Evolutionary conservation across 2,113 vertebrate genomes (phyloP).

Genomic region (Oncorhynchus clarkii): DNA sequence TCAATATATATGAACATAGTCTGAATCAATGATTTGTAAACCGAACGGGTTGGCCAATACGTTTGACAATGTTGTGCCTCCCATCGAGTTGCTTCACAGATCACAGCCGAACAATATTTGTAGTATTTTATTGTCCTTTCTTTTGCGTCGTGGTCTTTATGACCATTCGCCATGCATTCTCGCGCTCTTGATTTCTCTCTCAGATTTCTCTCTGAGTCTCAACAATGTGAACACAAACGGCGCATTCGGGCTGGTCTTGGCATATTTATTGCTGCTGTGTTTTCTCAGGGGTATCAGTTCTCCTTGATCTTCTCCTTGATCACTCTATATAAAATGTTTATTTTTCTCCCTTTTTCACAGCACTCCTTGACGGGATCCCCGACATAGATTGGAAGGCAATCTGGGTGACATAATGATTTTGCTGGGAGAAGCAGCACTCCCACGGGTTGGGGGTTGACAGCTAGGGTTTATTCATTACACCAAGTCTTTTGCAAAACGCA

Average conservation of each 20-base stretch:
- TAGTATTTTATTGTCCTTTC: too few species aligned
- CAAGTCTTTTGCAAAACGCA: too few species aligned
- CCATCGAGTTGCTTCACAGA: too few species aligned
- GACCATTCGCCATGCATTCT: neutral
- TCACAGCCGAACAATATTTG: too few species aligned
- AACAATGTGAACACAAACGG: neutral
- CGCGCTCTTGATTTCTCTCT: neutral
- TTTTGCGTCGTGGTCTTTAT: neutral
- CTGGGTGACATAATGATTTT: slow-evolving; percentile 66
- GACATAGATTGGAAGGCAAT: slow-evolving; percentile 51
- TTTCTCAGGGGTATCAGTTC: neutral
- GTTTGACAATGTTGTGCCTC: too few species aligned
- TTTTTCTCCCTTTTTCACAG: slow-evolving; percentile 30
- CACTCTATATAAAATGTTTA: neutral
- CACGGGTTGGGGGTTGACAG: slow-evolving; percentile 56
- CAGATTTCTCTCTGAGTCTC: neutral
- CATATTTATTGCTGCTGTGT: neutral
- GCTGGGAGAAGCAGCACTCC: slow-evolving; percentile 58
- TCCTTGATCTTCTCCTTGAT: neutral
- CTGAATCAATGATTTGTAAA: too few species aligned
- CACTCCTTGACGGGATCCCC: slow-evolving; percentile 63
- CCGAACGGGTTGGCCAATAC: too few species aligned
- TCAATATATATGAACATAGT: too few species aligned
- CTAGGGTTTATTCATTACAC: slow-evolving; percentile 24
- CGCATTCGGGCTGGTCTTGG: neutral